Evolutionary conservation across 2,888 invertebrate species (phyloP).

Genomic region (Horisme vitalbata): DNA sequence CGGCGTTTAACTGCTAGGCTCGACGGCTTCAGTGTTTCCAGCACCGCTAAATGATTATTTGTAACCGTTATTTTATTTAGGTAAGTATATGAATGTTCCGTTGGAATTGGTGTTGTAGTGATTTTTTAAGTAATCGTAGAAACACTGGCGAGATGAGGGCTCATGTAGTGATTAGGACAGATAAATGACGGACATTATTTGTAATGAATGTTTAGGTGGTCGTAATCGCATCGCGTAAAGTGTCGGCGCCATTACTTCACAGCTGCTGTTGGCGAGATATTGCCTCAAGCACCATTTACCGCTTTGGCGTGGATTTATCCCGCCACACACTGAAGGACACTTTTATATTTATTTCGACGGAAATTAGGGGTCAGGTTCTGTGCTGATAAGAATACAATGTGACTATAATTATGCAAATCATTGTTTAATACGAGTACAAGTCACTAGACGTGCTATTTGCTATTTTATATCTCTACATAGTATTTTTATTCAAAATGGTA

Average conservation of each 20-base stretch:
- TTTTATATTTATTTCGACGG: constrained; percentile 45
- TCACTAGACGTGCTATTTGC: too few species aligned
- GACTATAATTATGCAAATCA: too few species aligned
- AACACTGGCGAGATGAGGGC: constrained; percentile 50
- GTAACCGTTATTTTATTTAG: constrained; percentile 23
- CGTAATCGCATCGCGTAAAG: constrained; percentile 82
- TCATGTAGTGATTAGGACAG: constrained; percentile 78
- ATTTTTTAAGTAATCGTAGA: constrained; percentile 48
- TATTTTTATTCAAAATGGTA: too few species aligned
- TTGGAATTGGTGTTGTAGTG: constrained; percentile 35
- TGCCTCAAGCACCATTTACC: constrained; percentile 73
- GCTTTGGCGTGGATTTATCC: constrained; percentile 68
- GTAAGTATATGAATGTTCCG: constrained; percentile 20
- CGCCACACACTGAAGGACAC: constrained; percentile 52
- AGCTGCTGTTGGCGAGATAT: constrained; percentile 80
- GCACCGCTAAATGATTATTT: constrained; percentile 29
- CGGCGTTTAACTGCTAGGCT: constrained; percentile 61
- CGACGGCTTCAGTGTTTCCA: constrained; percentile 25
- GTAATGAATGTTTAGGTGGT: constrained; percentile 83
- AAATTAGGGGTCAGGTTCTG: constrained; percentile 38
- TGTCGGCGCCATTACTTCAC: constrained; percentile 80
- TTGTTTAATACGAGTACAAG: too few species aligned
- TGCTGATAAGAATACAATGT: constrained; percentile 18
- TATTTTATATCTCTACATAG: too few species aligned
- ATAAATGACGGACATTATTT: constrained; percentile 82